Evolutionary conservation across 2,113 vertebrate genomes (phyloP).

Genomic region (Tupaia chinensis): DNA sequence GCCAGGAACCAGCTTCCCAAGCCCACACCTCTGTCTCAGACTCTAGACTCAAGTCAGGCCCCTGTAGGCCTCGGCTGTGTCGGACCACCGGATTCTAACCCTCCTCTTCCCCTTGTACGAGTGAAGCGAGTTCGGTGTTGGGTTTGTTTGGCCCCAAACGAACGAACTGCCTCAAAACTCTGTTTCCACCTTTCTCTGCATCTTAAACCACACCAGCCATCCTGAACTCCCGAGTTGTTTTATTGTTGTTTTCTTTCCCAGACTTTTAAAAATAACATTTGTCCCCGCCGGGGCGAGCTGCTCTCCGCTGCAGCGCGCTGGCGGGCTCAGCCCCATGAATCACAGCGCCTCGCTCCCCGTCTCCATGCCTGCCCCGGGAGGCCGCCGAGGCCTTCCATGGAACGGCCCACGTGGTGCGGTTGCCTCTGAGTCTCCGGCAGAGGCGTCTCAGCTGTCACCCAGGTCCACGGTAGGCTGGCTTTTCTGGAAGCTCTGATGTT

Average conservation of each 20-base stretch:
- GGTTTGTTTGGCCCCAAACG: conserved; percentile 15
- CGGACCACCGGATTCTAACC: fast-evolving
- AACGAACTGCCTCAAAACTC: not conserved
- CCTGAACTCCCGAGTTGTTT: not conserved
- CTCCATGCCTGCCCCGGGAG: fast-evolving
- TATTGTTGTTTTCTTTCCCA: conserved; percentile 66
- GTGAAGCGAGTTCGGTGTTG: not conserved
- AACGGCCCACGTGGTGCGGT: fast-evolving
- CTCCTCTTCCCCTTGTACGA: not conserved
- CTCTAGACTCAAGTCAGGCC: not conserved
- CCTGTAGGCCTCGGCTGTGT: fast-evolving
- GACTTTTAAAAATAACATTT: conserved; percentile 66
- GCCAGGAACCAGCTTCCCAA: fast-evolving
- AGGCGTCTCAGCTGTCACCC: not conserved
- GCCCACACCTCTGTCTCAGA: fast-evolving
- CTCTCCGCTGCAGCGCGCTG: fast-evolving
- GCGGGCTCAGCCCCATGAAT: not conserved
- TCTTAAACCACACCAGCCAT: not conserved
- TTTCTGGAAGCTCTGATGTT: not conserved
- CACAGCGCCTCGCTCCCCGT: not conserved
- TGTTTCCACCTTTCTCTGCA: not conserved
- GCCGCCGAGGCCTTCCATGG: not conserved
- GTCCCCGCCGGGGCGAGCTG: not conserved
- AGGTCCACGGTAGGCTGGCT: fast-evolving
- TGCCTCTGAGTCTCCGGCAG: not conserved